Percentiles rank a stretch among this genome's conserved stretches.
These are phyloP conservation scores for Rhabdomys dilectus DNA, from an alignment of 2,113 vertebrate genomes.

Conservation along the genomic window DNA sequence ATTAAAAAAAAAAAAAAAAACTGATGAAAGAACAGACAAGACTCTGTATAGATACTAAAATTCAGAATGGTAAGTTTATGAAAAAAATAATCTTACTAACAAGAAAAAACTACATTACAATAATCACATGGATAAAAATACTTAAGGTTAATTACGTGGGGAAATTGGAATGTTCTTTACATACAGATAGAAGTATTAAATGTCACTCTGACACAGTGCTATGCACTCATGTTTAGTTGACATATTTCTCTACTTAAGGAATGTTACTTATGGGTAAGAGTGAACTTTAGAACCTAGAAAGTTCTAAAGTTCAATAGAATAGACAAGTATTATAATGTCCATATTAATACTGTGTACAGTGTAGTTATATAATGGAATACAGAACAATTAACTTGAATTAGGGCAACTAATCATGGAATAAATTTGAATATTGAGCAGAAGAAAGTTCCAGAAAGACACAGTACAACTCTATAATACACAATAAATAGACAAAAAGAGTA, in stretches of 20 bases:
- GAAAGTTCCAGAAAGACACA: background rate
- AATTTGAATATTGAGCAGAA: background rate
- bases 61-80: background rate
- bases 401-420: constrained; percentile 9
- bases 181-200: background rate
- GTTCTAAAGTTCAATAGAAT: background rate
- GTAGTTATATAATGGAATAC: background rate
- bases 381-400: constrained; percentile 32
- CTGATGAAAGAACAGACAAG: background rate
- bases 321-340: background rate
- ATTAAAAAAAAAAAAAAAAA: background rate
- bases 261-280: background rate
- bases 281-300: background rate
- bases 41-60: background rate
- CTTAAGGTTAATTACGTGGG: background rate
- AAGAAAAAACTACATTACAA: background rate
- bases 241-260: background rate
- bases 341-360: background rate
- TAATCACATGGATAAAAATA: background rate
- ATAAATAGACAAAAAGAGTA: constrained; percentile 27
- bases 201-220: background rate
- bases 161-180: background rate
- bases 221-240: background rate
- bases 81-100: constrained; percentile 15
- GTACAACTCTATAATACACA: constrained; percentile 1